Conservation (phyloP, 2,113 vertebrate genomes). For the Regulus satrapa region DNA sequence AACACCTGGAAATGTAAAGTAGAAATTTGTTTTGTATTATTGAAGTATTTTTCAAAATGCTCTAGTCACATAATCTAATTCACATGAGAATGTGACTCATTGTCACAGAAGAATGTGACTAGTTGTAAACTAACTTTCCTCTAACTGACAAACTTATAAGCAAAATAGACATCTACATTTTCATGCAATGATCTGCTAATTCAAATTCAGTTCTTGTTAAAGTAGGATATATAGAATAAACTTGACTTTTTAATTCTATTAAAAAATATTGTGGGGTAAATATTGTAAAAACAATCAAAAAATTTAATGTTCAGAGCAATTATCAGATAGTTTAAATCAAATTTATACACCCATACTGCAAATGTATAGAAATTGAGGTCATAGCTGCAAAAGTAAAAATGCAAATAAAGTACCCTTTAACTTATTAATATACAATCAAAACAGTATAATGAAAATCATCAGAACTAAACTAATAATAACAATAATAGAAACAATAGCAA, state of each 20-base stretch:
- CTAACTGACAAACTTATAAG: background rate
- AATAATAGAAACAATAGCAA: background rate
- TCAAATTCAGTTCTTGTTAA: background rate
- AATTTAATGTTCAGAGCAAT: background rate
- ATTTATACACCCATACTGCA: background rate
- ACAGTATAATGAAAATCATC: background rate
- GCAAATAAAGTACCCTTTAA: background rate
- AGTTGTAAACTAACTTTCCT: background rate
- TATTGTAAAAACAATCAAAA: background rate
- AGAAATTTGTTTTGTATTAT: background rate
- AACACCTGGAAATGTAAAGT: background rate
- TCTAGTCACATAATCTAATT: rapidly evolving
- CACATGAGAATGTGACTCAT: background rate
- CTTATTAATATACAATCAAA: background rate
- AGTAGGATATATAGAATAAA: background rate
- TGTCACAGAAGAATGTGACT: background rate
- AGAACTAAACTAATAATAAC: background rate
- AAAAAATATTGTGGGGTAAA: background rate
- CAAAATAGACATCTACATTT: background rate
- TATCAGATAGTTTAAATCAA: background rate
- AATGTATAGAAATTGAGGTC: background rate
- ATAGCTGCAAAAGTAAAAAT: background rate
- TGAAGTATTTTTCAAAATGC: background rate
- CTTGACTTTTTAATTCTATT: background rate
- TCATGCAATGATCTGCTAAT: background rate